A percentile compares a stretch with the other conserved stretches of the same genome.
Conservation (phyloP, 2,113 vertebrate genomes). For the Tauraco erythrolophus region DNA sequence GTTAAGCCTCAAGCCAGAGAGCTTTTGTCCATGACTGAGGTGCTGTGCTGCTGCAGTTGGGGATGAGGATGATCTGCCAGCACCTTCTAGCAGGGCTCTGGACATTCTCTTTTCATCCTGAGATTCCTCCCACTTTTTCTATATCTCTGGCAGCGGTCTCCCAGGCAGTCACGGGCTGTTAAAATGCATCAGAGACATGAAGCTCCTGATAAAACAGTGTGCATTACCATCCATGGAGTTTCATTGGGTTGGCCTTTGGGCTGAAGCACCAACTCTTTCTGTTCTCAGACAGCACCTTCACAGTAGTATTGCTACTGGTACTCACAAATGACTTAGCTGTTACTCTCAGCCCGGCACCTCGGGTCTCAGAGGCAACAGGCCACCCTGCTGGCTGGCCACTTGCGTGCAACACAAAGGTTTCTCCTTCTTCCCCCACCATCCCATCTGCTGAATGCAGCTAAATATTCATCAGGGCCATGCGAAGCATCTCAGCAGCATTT, state of each 20-base stretch:
- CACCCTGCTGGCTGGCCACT: not conserved
- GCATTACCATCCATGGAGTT: not conserved
- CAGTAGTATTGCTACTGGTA: not conserved
- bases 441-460: not conserved
- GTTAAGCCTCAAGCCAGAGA: not conserved
- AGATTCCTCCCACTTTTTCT: not conserved
- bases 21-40: not conserved
- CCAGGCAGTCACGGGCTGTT: not conserved
- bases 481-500: not conserved
- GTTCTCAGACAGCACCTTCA: not conserved
- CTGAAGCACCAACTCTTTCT: not conserved
- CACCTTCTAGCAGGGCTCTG: not conserved
- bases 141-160: not conserved
- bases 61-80: not conserved
- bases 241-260: not conserved
- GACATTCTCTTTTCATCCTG: not conserved
- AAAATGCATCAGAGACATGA: not conserved
- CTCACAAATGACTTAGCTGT: not conserved
- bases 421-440: not conserved
- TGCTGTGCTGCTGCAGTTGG: not conserved
- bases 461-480: not conserved
- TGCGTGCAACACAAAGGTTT: rapidly evolving
- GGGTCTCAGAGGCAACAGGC: not conserved
- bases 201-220: not conserved
- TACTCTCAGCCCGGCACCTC: not conserved